A percentile compares a stretch with the other conserved stretches of the same genome.
phyloP scores from a whole-genome alignment of 1,140 invertebrate species.

The Trissolcus basalis region DNA sequence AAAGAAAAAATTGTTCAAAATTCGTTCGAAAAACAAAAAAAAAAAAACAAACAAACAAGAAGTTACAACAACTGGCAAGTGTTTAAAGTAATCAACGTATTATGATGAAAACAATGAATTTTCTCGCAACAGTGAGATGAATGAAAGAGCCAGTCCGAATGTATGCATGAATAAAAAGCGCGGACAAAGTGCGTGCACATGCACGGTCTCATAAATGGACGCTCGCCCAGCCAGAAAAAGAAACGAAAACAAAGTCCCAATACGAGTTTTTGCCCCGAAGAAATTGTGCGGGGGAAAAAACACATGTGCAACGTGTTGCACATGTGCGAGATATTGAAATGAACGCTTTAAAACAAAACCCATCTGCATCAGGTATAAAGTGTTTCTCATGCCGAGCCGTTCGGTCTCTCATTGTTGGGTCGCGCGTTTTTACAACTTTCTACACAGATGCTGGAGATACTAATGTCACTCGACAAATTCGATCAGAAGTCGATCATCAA shows the following conservation, averaged over 20 bases:
- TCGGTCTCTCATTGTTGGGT: neutral
- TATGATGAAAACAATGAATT: conserved; percentile 14
- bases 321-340: conserved; percentile 50
- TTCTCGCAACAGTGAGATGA: neutral
- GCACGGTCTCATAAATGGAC: no score
- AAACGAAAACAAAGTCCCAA: conserved; percentile 49
- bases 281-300: conserved; percentile 50
- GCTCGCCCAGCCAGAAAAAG: conserved; percentile 31
- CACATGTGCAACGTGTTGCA: conserved; percentile 53
- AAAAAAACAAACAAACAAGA: no score
- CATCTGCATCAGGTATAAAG: conserved; percentile 50
- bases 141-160: neutral
- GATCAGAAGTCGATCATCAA: no score
- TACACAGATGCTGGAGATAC: neutral
- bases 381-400: conserved; percentile 26
- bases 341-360: conserved; percentile 48
- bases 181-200: conserved; percentile 1
- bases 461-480: neutral
- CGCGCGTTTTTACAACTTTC: neutral
- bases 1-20: conserved; percentile 35
- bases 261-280: conserved; percentile 50
- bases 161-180: conserved; percentile 22
- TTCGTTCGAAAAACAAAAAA: conserved; percentile 5
- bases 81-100: conserved; percentile 15
- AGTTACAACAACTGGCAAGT: no score